Evolutionary conservation across 2,797 vertebrate species (phyloP).

Genomic region (Hirundo rustica): DNA sequence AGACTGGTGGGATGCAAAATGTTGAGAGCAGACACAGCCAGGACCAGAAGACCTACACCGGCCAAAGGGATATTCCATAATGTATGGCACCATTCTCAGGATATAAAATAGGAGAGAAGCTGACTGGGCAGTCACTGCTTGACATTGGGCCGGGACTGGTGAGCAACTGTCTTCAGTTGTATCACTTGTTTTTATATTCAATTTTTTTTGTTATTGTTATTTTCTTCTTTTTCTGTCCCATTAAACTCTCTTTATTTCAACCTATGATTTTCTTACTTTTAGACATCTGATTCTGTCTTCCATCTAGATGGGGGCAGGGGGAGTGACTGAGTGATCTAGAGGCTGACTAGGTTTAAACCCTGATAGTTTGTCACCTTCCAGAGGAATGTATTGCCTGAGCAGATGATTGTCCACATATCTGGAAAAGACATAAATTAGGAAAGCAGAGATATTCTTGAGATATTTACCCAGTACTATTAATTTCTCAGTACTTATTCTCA

Average conservation of each 20-base stretch:
- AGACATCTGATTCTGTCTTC: neutral
- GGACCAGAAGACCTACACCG: neutral
- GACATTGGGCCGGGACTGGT: fast-evolving
- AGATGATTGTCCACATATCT: neutral
- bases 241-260: neutral
- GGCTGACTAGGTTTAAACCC: neutral
- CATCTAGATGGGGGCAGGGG: neutral
- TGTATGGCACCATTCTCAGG: neutral
- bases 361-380: neutral
- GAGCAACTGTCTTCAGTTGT: neutral
- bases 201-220: no score
- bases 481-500: neutral
- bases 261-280: neutral
- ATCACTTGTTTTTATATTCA: neutral
- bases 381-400: neutral
- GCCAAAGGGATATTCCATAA: neutral
- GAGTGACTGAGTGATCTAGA: neutral
- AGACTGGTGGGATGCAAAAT: neutral
- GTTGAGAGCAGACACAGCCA: neutral
- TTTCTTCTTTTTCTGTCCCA: neutral
- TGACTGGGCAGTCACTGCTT: neutral
- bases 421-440: neutral
- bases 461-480: neutral
- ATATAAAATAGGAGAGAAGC: neutral
- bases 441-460: neutral